Evolutionary conservation across 2,797 vertebrate genomes (phyloP).

Genomic region (Rhynchotus rufescens): DNA sequence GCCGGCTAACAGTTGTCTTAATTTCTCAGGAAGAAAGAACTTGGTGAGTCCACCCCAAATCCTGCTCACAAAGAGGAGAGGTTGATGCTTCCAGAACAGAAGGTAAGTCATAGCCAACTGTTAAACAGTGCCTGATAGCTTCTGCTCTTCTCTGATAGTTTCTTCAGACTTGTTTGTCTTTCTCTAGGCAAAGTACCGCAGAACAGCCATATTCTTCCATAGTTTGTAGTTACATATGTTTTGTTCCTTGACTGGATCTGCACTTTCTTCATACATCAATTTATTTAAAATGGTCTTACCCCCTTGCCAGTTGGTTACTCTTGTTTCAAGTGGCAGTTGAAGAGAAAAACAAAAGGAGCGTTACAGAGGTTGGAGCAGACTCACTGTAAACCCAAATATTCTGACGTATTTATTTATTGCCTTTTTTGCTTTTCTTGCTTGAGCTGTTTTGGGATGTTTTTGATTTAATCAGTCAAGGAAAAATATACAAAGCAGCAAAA

Average conservation of each 20-base stretch:
- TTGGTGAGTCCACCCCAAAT: not conserved
- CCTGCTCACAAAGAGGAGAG: not conserved
- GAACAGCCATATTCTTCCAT: not conserved
- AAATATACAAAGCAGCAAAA: conserved; percentile 10
- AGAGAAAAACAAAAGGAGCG: conserved; percentile 3
- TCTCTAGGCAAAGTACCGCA: not conserved
- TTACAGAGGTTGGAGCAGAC: not conserved
- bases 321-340: not conserved
- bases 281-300: not conserved
- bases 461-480: not conserved
- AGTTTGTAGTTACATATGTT: not conserved
- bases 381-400: not conserved
- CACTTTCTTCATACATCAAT: conserved; percentile 4
- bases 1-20: not conserved
- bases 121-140: not conserved
- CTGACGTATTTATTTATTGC: not conserved
- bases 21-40: not conserved
- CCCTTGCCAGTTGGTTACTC: not conserved
- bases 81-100: not conserved
- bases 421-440: not conserved
- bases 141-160: not conserved
- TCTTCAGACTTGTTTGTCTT: not conserved
- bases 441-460: not conserved
- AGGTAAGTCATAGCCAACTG: not conserved
- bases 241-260: conserved; percentile 12